A percentile compares a stretch with the other conserved stretches of the same genome.
Evolutionary conservation across 2,888 invertebrate species (phyloP).

Genomic region (Rhopalosiphum nymphaeae): DNA sequence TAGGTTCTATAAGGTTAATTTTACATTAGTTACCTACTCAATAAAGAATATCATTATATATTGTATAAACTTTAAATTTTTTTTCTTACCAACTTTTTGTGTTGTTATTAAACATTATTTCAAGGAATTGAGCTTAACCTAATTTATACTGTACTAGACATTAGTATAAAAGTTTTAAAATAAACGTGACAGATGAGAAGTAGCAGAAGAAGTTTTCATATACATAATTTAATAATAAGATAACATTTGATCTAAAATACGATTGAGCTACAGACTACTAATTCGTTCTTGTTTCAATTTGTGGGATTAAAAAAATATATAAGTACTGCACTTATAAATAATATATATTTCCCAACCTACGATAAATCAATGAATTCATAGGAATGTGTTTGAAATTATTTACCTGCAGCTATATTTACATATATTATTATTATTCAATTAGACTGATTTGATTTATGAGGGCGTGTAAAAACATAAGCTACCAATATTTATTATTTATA

Average conservation of each 20-base stretch:
- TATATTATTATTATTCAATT: neutral
- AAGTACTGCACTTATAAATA: neutral
- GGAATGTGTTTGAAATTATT: neutral
- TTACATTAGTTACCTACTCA: neutral
- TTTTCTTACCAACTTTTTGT: conserved; percentile 10
- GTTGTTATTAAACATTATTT: neutral
- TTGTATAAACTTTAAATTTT: neutral
- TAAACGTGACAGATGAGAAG: neutral
- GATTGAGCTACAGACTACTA: neutral
- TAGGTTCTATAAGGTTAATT: neutral
- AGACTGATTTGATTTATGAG: neutral
- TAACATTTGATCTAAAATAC: conserved; percentile 2
- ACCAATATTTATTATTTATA: neutral
- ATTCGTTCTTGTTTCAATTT: neutral
- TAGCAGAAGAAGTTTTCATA: conserved; percentile 6
- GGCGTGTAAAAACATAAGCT: neutral
- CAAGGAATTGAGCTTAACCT: neutral
- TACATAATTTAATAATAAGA: conserved; percentile 14
- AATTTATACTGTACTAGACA: neutral
- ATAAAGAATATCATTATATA: neutral
- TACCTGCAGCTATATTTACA: neutral
- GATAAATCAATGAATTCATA: neutral
- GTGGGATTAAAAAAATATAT: neutral
- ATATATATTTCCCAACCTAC: neutral
- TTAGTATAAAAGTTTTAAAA: conserved; percentile 27